Percentiles rank a stretch among this genome's conserved stretches.
phyloP scores from a whole-genome alignment of 2,797 vertebrate species.

The Myotis myotis region DNA sequence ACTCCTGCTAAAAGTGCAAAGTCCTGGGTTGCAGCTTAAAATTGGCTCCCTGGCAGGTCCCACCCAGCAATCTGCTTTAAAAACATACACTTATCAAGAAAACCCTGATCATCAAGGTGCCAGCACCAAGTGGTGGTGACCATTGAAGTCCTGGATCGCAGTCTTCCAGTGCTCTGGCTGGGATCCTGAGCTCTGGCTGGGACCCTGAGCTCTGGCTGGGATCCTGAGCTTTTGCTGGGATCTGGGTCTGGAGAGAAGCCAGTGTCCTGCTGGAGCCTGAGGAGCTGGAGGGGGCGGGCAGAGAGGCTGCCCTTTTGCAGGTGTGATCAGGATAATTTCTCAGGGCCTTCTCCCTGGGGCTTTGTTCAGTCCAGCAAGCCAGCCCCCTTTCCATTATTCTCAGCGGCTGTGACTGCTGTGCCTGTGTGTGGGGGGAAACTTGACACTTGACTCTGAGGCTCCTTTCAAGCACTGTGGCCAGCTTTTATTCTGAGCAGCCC shows the following conservation, averaged over 20 bases:
- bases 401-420: neutral
- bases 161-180: neutral
- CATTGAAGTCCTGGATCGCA: neutral
- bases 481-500: slow-evolving; percentile 56
- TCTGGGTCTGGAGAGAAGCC: neutral
- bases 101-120: neutral
- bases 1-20: neutral
- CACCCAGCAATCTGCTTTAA: neutral
- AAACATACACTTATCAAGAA: neutral
- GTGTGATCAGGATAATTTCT: slow-evolving; percentile 9
- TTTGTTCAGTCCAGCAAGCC: slow-evolving; percentile 35
- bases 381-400: slow-evolving; percentile 42
- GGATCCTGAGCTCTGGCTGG: neutral
- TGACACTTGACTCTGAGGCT: neutral
- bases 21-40: neutral
- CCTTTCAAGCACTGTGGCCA: neutral
- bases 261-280: neutral
- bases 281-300: neutral
- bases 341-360: slow-evolving; percentile 35
- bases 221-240: neutral
- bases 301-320: neutral
- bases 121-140: neutral
- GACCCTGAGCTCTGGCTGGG: neutral
- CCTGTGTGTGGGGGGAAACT: neutral
- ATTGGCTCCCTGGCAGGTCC: neutral